Evolutionary conservation across 2,113 vertebrate genomes (phyloP), one percentile per base, ranked within the genome.

Genomic region (Sebastes fasciatus): DNA sequence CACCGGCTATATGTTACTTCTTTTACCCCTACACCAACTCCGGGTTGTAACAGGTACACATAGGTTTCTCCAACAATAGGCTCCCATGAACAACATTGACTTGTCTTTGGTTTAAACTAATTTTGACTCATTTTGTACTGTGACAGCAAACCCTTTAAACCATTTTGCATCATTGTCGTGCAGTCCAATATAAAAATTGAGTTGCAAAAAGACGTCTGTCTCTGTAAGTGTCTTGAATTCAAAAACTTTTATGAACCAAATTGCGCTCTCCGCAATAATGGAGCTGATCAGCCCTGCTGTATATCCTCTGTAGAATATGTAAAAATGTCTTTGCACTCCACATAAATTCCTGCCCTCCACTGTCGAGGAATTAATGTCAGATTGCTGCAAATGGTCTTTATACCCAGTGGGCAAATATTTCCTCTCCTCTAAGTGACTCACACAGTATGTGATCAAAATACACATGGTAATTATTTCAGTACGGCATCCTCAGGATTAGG

Each of bases 381-480:
- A 77, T 46, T 72, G 4, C 19, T 49, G 40, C 62, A 60, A 73
- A 83, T 0, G 43, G 45, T 82, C 48, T 76, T 63, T 16, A 52
- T 40, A 51, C 45, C 68, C 48, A 64, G 10, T 23, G 34, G 42
- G 45, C 42, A 62, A 81, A 79, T 66, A 60, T 21, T 72, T 70
- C 49, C 34, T 73, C 79, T 83, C 43, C 70, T 74, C 55, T 16
- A 23, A 71, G 21, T 76, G 75, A 80, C 13, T 86, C 75, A 71
- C 21, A 43, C 76, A 8, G 34, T 17, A 17, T 71, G 63, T 82
- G 82, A 79, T 82, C 61, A 73, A 86, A 82, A 79, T 51, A 21
- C 23, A 34, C 60, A 23, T 8, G 8, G 63, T 77, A 88, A 81
- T 88, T 76, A 80, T 68, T 76, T 88, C 74, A 82, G 54, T 61